Percentiles rank a stretch among this genome's conserved stretches.
Conservation (phyloP, 35 echinoderm and acorn worm genomes). For the Anneissia japonica region DNA sequence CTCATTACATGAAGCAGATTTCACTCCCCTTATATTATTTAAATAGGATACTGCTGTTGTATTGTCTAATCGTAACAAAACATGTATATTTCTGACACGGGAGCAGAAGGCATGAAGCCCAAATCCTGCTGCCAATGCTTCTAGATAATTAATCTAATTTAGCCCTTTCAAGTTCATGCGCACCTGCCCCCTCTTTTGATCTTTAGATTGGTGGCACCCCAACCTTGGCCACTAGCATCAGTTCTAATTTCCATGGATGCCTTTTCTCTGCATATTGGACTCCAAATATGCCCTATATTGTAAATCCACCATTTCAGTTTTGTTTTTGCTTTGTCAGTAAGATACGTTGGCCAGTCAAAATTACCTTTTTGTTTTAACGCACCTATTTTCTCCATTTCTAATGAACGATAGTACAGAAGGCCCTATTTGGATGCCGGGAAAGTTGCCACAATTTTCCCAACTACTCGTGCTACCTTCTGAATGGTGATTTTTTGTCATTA, state of each 20-base stretch:
- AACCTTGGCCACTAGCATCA: conserved; percentile 24
- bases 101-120: conserved; percentile 16
- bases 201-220: conserved; percentile 2
- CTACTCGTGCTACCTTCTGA: conserved; percentile 16
- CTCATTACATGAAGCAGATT: conserved; percentile 26
- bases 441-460: conserved; percentile 32
- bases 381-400: conserved; percentile 37
- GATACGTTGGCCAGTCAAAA: conserved; percentile 19
- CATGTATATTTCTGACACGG: neutral
- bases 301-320: conserved; percentile 23
- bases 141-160: conserved; percentile 24
- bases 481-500: conserved; percentile 11
- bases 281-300: neutral
- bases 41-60: conserved; percentile 31
- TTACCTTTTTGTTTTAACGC: conserved; percentile 24
- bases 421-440: conserved; percentile 31
- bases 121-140: conserved; percentile 22
- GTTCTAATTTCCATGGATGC: neutral
- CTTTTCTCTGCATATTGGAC: neutral
- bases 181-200: conserved; percentile 8
- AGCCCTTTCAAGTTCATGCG: neutral
- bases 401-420: conserved; percentile 15
- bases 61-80: conserved; percentile 20
- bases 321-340: conserved; percentile 1
- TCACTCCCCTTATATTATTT: conserved; percentile 28